Conservation (phyloP, 2,888 invertebrate species). For the Cetonia aurata region DNA sequence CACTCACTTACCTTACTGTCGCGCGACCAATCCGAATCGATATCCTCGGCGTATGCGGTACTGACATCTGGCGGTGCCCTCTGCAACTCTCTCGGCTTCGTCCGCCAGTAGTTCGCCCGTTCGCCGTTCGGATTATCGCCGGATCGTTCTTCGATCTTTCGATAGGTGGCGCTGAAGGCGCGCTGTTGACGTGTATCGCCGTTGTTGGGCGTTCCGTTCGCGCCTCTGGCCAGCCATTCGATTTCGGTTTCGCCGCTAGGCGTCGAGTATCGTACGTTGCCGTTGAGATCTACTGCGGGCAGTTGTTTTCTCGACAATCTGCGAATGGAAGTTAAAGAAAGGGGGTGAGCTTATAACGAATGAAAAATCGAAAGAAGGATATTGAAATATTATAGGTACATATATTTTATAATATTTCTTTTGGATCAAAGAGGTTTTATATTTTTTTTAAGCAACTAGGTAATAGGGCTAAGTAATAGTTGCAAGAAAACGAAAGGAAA, state of each 20-base stretch:
- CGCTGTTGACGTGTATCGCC: constrained; percentile 2
- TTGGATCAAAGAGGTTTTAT: no score
- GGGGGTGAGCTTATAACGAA: no score
- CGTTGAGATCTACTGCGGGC: constrained; percentile 78
- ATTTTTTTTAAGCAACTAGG: no score
- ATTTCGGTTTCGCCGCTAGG: constrained; percentile 75
- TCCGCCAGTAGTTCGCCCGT: constrained; percentile 60
- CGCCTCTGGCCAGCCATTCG: constrained; percentile 80
- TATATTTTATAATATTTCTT: no score
- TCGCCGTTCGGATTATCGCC: constrained; percentile 18
- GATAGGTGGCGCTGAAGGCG: constrained; percentile 19
- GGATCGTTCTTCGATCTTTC: background rate
- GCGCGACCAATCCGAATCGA: constrained; percentile 52
- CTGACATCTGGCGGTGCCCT: constrained; percentile 8
- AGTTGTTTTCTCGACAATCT: constrained; percentile 78
- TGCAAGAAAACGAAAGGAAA: no score
- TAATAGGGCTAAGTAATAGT: no score
- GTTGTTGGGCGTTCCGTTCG: constrained; percentile 59
- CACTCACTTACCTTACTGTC: constrained; percentile 45
- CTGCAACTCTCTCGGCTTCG: constrained; percentile 50
- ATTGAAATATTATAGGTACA: no score
- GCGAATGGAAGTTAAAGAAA: background rate
- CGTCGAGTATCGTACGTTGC: constrained; percentile 79
- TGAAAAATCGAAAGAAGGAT: background rate
- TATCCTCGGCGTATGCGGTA: constrained; percentile 39